Percentiles rank a stretch among this genome's conserved stretches.
These are phyloP conservation scores for Drosophila ohnishii DNA, from an alignment of 1,140 invertebrate genomes.

Conservation along the genomic window DNA sequence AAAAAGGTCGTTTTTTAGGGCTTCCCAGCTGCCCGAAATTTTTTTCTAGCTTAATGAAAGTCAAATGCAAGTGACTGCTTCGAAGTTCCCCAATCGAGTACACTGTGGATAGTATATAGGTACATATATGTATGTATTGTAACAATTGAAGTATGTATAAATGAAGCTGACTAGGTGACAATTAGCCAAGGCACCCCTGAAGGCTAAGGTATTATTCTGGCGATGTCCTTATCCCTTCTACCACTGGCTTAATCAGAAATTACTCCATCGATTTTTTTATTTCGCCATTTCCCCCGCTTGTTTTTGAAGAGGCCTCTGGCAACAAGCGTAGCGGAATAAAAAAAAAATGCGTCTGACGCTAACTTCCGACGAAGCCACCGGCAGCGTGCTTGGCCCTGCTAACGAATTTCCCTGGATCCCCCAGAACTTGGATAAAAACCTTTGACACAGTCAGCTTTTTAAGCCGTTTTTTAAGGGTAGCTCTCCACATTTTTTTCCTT, in stretches of 20 bases:
- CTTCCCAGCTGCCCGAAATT: background rate
- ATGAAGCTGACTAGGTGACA: background rate
- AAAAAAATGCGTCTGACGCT: conserved; percentile 65
- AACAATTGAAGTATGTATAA: background rate
- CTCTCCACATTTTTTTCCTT: conserved; percentile 46
- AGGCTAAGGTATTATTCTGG: background rate
- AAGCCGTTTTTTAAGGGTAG: conserved; percentile 69
- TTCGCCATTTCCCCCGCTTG: conserved; percentile 38
- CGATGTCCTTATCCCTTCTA: conserved; percentile 36
- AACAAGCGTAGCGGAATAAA: conserved; percentile 28
- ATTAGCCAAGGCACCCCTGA: conserved; percentile 21
- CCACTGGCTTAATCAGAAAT: conserved; percentile 62
- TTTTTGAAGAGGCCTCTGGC: conserved; percentile 66
- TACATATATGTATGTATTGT: too few relatives aligned
- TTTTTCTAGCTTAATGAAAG: background rate
- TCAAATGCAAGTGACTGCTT: background rate
- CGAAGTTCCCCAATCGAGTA: too few relatives aligned
- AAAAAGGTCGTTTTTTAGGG: background rate
- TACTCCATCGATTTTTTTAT: conserved; percentile 70
- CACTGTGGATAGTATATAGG: background rate
- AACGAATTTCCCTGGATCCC: conserved; percentile 18
- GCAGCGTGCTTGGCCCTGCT: conserved; percentile 3
- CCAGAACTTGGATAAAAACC: too few relatives aligned
- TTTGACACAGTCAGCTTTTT: conserved; percentile 68
- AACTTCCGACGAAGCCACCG: conserved; percentile 53